Evolutionary conservation across 1,140 invertebrate genomes (phyloP).

Genomic region (Pseudoatta argentina): DNA sequence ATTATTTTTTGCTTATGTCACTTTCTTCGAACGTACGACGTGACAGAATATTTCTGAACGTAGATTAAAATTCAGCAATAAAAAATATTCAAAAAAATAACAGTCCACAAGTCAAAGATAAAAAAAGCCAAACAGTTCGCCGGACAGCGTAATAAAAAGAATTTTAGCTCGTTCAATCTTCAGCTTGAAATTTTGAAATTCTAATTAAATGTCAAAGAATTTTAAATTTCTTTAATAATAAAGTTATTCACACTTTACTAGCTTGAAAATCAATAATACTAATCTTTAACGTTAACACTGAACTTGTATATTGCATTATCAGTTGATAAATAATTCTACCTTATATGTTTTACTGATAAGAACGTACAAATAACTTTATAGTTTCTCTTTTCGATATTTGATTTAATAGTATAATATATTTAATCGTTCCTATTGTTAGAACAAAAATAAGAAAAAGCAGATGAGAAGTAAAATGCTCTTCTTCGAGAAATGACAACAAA

Average conservation of each 20-base stretch:
- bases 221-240: not conserved
- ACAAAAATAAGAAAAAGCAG: not conserved
- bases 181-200: not conserved
- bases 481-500: not conserved
- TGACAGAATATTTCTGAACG: too few relatives aligned
- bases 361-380: not conserved
- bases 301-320: not conserved
- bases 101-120: too few relatives aligned
- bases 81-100: too few relatives aligned
- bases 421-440: not conserved
- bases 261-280: not conserved
- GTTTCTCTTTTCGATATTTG: not conserved
- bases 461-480: not conserved
- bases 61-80: too few relatives aligned
- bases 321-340: not conserved
- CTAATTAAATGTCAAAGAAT: not conserved
- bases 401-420: not conserved
- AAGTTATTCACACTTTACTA: not conserved
- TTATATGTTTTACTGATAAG: not conserved
- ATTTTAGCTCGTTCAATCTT: not conserved
- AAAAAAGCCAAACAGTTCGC: too few relatives aligned
- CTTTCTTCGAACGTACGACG: too few relatives aligned
- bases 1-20: too few relatives aligned
- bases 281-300: not conserved
- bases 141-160: not conserved